These are phyloP conservation scores for Apeira syringaria DNA, from an alignment of 2,888 invertebrate species.

Conservation along the genomic window DNA sequence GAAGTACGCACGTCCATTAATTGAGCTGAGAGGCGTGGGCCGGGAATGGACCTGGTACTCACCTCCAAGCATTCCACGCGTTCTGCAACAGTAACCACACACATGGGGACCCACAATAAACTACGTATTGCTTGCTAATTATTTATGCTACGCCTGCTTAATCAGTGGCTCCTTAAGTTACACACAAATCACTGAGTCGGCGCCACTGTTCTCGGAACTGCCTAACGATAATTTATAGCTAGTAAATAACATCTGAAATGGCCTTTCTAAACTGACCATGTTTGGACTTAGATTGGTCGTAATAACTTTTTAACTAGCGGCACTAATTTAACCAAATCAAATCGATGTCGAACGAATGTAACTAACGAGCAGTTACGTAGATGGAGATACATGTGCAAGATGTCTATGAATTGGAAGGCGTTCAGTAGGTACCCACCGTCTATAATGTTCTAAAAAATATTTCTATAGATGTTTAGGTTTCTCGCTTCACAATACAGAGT, in stretches of 20 bases:
- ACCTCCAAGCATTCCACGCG: slow-evolving; percentile 38
- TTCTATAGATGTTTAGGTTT: too few species aligned
- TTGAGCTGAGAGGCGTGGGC: slow-evolving; percentile 62
- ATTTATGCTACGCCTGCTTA: slow-evolving; percentile 58
- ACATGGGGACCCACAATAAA: slow-evolving; percentile 41
- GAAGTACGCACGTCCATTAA: slow-evolving; percentile 56
- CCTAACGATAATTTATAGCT: slow-evolving; percentile 36
- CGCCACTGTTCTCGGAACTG: slow-evolving; percentile 42
- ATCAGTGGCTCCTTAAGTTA: slow-evolving; percentile 48
- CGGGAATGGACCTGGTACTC: slow-evolving; percentile 34
- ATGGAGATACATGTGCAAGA: slow-evolving; percentile 18
- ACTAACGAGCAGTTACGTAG: slow-evolving; percentile 24
- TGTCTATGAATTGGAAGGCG: slow-evolving; percentile 5
- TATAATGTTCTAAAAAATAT: too few species aligned
- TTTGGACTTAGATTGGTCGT: slow-evolving; percentile 33
- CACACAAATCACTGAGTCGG: slow-evolving; percentile 42
- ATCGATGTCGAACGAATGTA: slow-evolving; percentile 30
- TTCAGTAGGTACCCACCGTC: too few species aligned
- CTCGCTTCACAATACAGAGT: too few species aligned
- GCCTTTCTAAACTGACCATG: slow-evolving; percentile 43
- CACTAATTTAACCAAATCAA: slow-evolving; percentile 35
- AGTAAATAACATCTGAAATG: slow-evolving; percentile 31
- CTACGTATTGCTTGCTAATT: slow-evolving; percentile 48
- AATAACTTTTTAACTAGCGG: slow-evolving; percentile 38
- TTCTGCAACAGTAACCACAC: slow-evolving; percentile 57